phyloP scores from a whole-genome alignment of 2,888 invertebrate species.

The Lampropteryx suffumata region DNA sequence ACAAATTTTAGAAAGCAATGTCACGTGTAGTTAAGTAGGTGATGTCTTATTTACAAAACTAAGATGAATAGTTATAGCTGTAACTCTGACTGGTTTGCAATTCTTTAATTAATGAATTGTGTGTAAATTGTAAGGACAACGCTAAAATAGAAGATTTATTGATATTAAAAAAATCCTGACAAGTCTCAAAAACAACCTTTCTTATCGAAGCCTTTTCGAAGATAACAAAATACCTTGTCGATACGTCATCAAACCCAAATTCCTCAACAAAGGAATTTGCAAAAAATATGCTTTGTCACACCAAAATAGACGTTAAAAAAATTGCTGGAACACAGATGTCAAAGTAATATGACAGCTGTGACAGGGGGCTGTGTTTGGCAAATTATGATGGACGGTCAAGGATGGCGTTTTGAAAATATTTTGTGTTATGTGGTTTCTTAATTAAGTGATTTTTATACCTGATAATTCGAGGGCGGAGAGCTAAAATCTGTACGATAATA shows the following conservation, averaged over 20 bases:
- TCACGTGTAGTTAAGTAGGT: too few relatives aligned
- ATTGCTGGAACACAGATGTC: slow-evolving; percentile 62
- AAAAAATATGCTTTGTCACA: slow-evolving; percentile 42
- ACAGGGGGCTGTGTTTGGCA: slow-evolving; percentile 63
- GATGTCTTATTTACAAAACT: too few relatives aligned
- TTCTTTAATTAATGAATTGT: too few relatives aligned
- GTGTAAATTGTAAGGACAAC: slow-evolving; percentile 3
- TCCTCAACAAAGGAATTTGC: slow-evolving; percentile 29
- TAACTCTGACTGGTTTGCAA: background rate
- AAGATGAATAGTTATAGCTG: too few relatives aligned
- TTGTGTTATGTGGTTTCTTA: slow-evolving; percentile 40
- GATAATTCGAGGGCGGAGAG: too few relatives aligned
- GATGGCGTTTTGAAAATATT: slow-evolving; percentile 52
- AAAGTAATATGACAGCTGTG: slow-evolving; percentile 76
- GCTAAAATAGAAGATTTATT: slow-evolving; percentile 9
- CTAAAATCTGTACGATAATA: too few relatives aligned
- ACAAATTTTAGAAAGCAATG: too few relatives aligned
- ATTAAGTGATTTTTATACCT: too few relatives aligned
- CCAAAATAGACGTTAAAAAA: slow-evolving; percentile 37
- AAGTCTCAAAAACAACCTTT: slow-evolving; percentile 32
- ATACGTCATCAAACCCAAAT: slow-evolving; percentile 42
- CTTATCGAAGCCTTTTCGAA: slow-evolving; percentile 37
- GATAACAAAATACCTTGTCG: slow-evolving; percentile 45
- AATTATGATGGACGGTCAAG: slow-evolving; percentile 55
- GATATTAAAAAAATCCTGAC: slow-evolving; percentile 22